Base-by-base conservation (phyloP, 1,140 invertebrate species). In the Leptinotarsa defecta region DNA sequence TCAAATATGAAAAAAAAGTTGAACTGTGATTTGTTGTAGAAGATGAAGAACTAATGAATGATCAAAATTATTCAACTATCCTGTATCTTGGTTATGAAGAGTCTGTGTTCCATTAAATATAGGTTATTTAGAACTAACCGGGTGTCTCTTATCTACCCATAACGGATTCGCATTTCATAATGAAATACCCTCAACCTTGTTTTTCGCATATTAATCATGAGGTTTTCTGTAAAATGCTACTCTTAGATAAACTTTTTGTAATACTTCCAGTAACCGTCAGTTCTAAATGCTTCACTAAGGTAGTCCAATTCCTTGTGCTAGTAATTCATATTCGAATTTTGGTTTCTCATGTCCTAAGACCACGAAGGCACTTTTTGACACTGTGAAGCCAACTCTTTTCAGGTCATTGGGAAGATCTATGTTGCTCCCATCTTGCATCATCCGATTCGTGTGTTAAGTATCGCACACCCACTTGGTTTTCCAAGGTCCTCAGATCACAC, bases 381-480 rank as follows among this genome's bases (percentile, higher is more conserved):
- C 79, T 83, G 71, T 83, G 78, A 20, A 85, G 77, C 84, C 84
- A 85, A 34, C 79, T 80, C 78, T 84, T 84, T 68, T 81, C 80
- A 74, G 81, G 83, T 84, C 84, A 84, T 75, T 81, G 79, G 74
- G 84, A 80, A 22, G 81, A 71, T 24, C 78, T 77, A 57, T 83
- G 80, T 49, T 77, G 77, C 72, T 93, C 90, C 96, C 97, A 99
- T 69, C 96, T 90, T 22, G 92, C 91, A 86, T 99, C 98, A 85
- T 99, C 98, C 17, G 95, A 96, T 86, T 98, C 94, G 83, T 99
- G 97, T 48, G 98, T 99, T 75, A 99, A 89, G 87, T 98, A 99
- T 34, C 98, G 91, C 77, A 90, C 87, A 49, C 92, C 93, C 13
- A 98, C 93, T 84, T 93, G 90, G 19, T 87, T 87, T 87, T 99